phyloP scores from a whole-genome alignment of 2,888 invertebrate genomes.

The Erebia ligea region DNA sequence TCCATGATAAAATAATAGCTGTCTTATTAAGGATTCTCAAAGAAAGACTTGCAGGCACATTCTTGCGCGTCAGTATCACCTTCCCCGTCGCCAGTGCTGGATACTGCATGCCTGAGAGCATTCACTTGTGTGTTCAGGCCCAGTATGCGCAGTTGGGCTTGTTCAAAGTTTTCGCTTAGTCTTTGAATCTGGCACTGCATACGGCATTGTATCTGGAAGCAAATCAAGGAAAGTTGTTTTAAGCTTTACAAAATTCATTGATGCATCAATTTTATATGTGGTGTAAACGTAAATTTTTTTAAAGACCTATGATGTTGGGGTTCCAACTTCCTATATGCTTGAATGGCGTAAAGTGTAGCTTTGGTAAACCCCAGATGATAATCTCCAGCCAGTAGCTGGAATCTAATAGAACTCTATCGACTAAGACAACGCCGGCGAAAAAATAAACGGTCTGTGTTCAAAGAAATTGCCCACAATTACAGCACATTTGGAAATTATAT shows the following conservation, averaged over 20 bases:
- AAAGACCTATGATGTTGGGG: too few species aligned
- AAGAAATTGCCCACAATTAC: too few species aligned
- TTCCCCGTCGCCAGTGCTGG: slow-evolving; percentile 63
- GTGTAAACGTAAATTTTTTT: too few species aligned
- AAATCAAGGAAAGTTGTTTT: background rate
- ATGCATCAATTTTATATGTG: too few species aligned
- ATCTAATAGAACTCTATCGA: background rate
- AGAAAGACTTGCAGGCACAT: slow-evolving; percentile 68
- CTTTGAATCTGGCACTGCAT: slow-evolving; percentile 88
- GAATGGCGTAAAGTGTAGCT: too few species aligned
- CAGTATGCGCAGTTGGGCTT: slow-evolving; percentile 86
- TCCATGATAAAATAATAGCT: background rate
- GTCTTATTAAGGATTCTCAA: slow-evolving; percentile 53
- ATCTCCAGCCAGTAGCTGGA: too few species aligned
- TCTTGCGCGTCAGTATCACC: slow-evolving; percentile 54
- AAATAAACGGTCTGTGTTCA: too few species aligned
- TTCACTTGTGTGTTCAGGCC: slow-evolving; percentile 86
- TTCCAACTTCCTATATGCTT: too few species aligned
- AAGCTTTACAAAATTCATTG: too few species aligned
- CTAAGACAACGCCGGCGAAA: background rate
- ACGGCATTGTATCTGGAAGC: slow-evolving; percentile 83
- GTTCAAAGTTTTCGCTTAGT: slow-evolving; percentile 87
- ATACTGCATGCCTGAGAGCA: slow-evolving; percentile 78
- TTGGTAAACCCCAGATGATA: too few species aligned
- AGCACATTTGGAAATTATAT: too few species aligned